Conservation (phyloP, 1,140 invertebrate genomes). For the Lordiphosa mommai region DNA sequence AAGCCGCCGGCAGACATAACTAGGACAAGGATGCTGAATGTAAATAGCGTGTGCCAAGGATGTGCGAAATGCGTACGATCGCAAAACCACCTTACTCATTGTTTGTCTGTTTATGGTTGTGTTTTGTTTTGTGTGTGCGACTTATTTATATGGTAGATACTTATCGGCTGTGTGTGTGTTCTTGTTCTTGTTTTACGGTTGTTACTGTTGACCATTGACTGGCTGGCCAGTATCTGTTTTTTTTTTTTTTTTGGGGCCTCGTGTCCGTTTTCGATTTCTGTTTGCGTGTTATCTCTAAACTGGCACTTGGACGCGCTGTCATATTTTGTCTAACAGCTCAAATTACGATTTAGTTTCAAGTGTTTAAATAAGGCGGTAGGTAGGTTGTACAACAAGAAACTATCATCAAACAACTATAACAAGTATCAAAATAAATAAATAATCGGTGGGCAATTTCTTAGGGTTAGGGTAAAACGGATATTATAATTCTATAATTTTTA, state of each 20-base stretch:
- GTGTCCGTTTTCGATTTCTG: constrained; percentile 10
- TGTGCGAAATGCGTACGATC: constrained; percentile 57
- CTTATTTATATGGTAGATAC: constrained; percentile 58
- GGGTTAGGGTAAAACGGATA: no score
- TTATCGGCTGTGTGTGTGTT: constrained; percentile 38
- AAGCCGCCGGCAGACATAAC: constrained; percentile 30
- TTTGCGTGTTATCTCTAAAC: constrained; percentile 36
- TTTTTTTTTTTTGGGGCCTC: constrained; percentile 10
- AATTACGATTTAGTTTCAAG: constrained; percentile 76
- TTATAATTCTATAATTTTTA: constrained; percentile 1
- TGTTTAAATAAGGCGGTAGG: constrained; percentile 50
- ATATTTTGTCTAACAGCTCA: constrained; percentile 75
- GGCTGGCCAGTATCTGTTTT: constrained; percentile 32
- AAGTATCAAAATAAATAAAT: constrained; percentile 47
- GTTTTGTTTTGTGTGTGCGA: constrained; percentile 23
- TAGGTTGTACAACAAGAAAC: constrained; percentile 26
- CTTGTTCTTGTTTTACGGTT: constrained; percentile 18
- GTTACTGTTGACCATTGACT: constrained; percentile 23
- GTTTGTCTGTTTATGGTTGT: constrained; percentile 16
- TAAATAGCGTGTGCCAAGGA: constrained; percentile 62
- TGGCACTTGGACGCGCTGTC: constrained; percentile 44
- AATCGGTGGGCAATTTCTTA: constrained; percentile 55
- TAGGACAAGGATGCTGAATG: constrained; percentile 14
- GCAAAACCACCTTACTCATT: constrained; percentile 7
- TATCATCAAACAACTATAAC: constrained; percentile 14